Percentiles rank a stretch among this genome's conserved stretches.
These are phyloP conservation scores for Drosophila lacertosa DNA, from an alignment of 1,140 invertebrate genomes.

Conservation along the genomic window DNA sequence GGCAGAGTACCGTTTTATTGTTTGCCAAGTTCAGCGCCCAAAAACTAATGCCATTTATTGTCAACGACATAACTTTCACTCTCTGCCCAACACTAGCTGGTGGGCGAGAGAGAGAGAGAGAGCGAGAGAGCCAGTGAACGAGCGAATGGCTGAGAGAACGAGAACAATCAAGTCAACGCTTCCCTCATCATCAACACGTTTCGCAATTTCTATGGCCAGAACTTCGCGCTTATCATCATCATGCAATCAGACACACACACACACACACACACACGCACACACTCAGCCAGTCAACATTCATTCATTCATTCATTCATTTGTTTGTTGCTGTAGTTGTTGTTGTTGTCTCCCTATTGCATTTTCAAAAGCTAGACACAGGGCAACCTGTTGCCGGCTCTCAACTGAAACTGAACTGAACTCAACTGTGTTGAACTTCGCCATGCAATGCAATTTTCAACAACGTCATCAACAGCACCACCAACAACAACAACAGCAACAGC, in stretches of 20 bases:
- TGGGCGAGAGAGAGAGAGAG: background rate
- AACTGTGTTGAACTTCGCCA: constrained; percentile 66
- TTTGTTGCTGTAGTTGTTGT: constrained; percentile 33
- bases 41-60: constrained; percentile 82
- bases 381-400: constrained; percentile 65
- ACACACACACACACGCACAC: constrained; percentile 26
- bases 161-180: constrained; percentile 57
- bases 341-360: constrained; percentile 75
- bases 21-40: constrained; percentile 75
- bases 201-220: constrained; percentile 77
- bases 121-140: background rate
- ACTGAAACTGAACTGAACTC: constrained; percentile 45
- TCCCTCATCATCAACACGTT: constrained; percentile 76
- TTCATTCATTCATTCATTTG: constrained; percentile 67
- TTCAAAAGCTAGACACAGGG: constrained; percentile 73
- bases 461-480: constrained; percentile 49
- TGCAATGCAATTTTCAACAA: constrained; percentile 80
- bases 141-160: background rate
- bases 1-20: constrained; percentile 60
- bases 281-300: constrained; percentile 53
- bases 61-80: constrained; percentile 69
- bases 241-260: constrained; percentile 70
- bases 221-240: constrained; percentile 80
- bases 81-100: constrained; percentile 28
- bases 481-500: constrained; percentile 19